Base-by-base conservation (phyloP, 1,140 invertebrate genomes). In the Aphis craccivora region DNA sequence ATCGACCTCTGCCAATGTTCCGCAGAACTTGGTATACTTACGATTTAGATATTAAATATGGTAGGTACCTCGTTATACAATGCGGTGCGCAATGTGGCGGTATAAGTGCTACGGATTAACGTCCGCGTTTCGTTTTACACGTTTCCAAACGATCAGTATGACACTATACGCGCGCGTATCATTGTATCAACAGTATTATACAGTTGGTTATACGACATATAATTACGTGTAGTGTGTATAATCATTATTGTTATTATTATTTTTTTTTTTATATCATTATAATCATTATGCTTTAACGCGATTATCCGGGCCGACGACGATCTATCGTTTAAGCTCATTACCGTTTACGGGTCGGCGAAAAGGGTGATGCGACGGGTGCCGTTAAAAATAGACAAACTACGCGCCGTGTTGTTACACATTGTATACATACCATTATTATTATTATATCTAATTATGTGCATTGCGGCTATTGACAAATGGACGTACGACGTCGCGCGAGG, bases 371-470 rank as follows among this genome's bases (percentile, higher is more conserved):
- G 45, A n/a, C 30, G 43, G 14, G 43, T 30, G 43, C 4, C 45
- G 86, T 88, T 45, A 55, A 89, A 55, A 89, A 89, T 55, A 55
- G 88, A 88, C 23, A 88, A 35, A 43, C 76, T 35, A 40, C 37
- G 25, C 83, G 23, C 83, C 40, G 6, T 4, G 8, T 25, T 23
- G n/a, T 35, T 55, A 55, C 14, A 53, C 53, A 53, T 51, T 51
- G 48, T 51, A 53, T 30, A 30, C 30, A 30, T 3, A 67, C 60
- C 48, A 51, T 76, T 76, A 35, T 35, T 76, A n/a, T 35, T 67
- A n/a, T 18, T n/a, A 76, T n/a, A 76, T 67, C 30, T 67, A 67
- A 67, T 76, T 76, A 35, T 14, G 60, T n/a, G 60, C 30, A n/a
- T 76, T 51, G 11, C 48, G 18, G 48, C 48, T 51, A 51, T 51